Percentiles rank a stretch among this genome's conserved stretches.
Evolutionary conservation across 2,797 vertebrate species (phyloP).

Genomic region (Tokudaia tokunoshimensis): DNA sequence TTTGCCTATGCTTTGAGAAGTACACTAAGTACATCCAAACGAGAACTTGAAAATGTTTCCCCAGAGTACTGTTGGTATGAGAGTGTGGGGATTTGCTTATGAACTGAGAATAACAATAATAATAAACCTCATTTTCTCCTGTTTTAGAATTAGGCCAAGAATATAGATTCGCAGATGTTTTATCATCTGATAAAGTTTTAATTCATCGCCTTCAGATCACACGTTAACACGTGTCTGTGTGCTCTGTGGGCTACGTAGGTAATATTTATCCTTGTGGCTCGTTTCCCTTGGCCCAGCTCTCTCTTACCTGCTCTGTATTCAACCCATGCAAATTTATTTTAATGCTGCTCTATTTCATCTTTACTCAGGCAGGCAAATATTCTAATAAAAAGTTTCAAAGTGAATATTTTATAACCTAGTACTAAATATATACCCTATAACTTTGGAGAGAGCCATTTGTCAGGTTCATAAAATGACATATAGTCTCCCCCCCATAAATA

Average conservation of each 20-base stretch:
- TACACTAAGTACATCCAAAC: neutral
- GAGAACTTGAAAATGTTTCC: slow-evolving; percentile 43
- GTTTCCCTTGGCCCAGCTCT: neutral
- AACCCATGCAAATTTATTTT: slow-evolving; percentile 64
- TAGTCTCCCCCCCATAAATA: slow-evolving; percentile 19
- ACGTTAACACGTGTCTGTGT: neutral
- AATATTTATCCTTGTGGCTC: neutral
- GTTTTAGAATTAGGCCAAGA: neutral
- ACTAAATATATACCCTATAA: slow-evolving; percentile 65
- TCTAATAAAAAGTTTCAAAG: slow-evolving; percentile 69
- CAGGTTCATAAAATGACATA: slow-evolving; percentile 58
- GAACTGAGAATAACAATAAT: slow-evolving; percentile 20
- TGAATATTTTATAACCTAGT: slow-evolving; percentile 66
- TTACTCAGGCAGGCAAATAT: slow-evolving; percentile 58
- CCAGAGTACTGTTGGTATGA: slow-evolving; percentile 3
- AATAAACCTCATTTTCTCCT: neutral
- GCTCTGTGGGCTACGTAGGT: neutral
- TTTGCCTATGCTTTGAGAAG: slow-evolving; percentile 24
- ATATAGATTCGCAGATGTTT: slow-evolving; percentile 11
- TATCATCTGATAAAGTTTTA: neutral
- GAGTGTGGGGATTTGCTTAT: slow-evolving; percentile 20
- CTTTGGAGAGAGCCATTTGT: slow-evolving; percentile 59
- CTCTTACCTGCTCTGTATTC: slow-evolving; percentile 32
- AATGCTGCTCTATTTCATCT: slow-evolving; percentile 52
- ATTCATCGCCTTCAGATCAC: neutral